Conservation (phyloP, 2,113 vertebrate genomes). For the Psittacula cyanocephala region DNA sequence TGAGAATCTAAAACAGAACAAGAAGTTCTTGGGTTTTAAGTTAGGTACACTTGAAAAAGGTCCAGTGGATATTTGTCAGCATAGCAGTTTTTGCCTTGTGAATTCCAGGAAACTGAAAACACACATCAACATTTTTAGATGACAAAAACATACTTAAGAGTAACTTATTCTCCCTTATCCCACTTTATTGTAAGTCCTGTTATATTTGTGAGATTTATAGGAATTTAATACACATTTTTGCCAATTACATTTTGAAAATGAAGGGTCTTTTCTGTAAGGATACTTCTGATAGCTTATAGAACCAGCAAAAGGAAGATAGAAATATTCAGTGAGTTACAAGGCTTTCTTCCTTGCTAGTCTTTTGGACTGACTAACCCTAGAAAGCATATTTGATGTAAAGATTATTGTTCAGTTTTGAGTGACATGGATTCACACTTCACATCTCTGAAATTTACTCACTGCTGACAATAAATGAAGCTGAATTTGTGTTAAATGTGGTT, state of each 20-base stretch:
- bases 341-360: accelerated
- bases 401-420: background rate
- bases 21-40: slow-evolving; percentile 1
- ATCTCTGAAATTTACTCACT: background rate
- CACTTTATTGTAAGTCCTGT: background rate
- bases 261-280: background rate
- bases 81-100: background rate
- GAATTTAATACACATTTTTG: background rate
- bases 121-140: background rate
- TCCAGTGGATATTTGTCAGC: background rate
- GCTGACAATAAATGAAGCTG: background rate
- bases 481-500: background rate
- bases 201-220: background rate
- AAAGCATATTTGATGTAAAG: background rate
- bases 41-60: background rate
- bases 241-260: background rate
- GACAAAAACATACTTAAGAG: background rate
- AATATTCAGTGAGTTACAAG: background rate
- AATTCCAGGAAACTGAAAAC: slow-evolving; percentile 17
- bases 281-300: background rate
- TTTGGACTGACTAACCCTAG: background rate
- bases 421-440: background rate
- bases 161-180: background rate
- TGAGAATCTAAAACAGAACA: slow-evolving; percentile 3
- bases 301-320: background rate